These are phyloP conservation scores for Lepilemur ruficaudatus DNA, from an alignment of 2,797 vertebrate genomes.

Conservation along the genomic window DNA sequence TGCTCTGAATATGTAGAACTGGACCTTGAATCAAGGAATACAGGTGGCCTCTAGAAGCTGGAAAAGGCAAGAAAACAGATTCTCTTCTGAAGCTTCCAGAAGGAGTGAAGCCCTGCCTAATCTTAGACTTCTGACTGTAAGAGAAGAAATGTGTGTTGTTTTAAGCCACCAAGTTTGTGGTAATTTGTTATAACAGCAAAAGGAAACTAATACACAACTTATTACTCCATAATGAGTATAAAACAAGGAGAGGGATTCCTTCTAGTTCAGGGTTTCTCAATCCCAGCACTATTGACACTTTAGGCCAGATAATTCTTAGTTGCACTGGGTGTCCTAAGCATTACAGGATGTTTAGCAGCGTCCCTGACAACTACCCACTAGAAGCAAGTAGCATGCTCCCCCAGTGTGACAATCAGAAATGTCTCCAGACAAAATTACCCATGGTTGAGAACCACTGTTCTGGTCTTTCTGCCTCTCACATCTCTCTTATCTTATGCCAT, in stretches of 20 bases:
- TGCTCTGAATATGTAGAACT: not conserved
- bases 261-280: not conserved
- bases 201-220: not conserved
- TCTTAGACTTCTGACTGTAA: not conserved
- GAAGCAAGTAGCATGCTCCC: not conserved
- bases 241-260: not conserved
- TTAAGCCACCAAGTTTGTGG: not conserved
- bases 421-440: not conserved
- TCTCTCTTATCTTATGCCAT: not conserved
- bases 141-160: not conserved
- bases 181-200: not conserved
- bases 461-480: not conserved
- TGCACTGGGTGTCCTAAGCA: not conserved
- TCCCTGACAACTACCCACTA: not conserved
- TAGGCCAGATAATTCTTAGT: not conserved
- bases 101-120: not conserved
- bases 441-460: not conserved
- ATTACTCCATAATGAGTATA: not conserved
- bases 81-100: not conserved
- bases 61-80: not conserved
- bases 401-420: not conserved
- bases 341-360: not conserved
- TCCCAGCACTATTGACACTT: not conserved
- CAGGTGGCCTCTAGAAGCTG: not conserved
- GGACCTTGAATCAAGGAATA: not conserved